Conservation (phyloP, 2,888 invertebrate species). For the Drosophila robusta region DNA sequence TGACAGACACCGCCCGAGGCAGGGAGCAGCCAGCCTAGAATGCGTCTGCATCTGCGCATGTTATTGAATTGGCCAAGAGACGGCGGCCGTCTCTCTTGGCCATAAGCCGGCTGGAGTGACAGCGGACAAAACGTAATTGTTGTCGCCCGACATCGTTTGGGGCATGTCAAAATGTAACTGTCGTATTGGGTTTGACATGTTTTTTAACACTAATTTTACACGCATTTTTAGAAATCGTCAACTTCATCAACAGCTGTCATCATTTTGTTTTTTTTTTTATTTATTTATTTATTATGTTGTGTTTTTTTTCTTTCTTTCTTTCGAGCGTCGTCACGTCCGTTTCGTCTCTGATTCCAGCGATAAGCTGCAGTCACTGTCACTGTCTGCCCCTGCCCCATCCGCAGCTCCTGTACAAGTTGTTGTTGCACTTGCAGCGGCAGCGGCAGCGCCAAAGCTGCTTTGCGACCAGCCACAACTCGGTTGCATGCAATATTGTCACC, state of each 20-base stretch:
- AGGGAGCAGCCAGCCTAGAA: constrained; percentile 48
- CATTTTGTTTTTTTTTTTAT: constrained; percentile 52
- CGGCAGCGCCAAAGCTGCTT: constrained; percentile 67
- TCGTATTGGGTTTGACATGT: constrained; percentile 79
- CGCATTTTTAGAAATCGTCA: constrained; percentile 82
- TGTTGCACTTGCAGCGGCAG: constrained; percentile 24
- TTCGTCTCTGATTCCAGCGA: constrained; percentile 65
- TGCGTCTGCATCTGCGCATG: constrained; percentile 52
- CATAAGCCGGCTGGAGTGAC: constrained; percentile 39
- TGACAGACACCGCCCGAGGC: constrained; percentile 69
- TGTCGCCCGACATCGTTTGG: constrained; percentile 58
- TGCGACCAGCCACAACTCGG: constrained; percentile 55
- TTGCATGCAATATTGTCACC: constrained; percentile 81
- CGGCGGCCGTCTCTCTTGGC: not conserved
- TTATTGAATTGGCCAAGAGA: constrained; percentile 70
- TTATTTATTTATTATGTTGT: constrained; percentile 9
- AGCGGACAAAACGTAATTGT: constrained; percentile 70
- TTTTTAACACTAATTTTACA: constrained; percentile 81
- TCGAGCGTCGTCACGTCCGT: constrained; percentile 65
- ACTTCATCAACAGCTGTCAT: constrained; percentile 80
- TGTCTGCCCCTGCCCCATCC: constrained; percentile 12
- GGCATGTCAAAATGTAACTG: constrained; percentile 78
- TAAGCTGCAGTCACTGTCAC: constrained; percentile 67
- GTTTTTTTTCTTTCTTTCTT: constrained; percentile 3
- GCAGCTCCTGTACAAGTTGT: constrained; percentile 26